Conservation (phyloP, 1,140 invertebrate genomes). For the Bombus confusus region DNA sequence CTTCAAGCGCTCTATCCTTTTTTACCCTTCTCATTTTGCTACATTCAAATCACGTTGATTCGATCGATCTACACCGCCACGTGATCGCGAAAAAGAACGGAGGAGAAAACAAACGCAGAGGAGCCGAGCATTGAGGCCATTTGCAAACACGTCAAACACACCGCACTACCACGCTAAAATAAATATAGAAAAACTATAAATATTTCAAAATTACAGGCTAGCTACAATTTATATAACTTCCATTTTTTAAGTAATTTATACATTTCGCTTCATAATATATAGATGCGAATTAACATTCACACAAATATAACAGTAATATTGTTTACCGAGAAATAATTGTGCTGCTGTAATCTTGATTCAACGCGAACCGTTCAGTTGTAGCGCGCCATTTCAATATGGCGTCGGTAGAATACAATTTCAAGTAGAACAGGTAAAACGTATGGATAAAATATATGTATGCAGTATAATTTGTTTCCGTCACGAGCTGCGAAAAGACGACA, state of each 20-base stretch:
- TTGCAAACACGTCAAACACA: background rate
- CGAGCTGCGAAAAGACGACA: background rate
- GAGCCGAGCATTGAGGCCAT: background rate
- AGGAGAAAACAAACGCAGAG: background rate
- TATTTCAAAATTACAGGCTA: too few relatives aligned
- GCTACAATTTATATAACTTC: background rate
- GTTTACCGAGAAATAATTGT: background rate
- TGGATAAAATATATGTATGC: background rate
- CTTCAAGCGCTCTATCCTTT: background rate
- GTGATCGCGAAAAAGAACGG: background rate
- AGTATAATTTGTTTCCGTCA: background rate
- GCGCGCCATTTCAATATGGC: constrained; percentile 36
- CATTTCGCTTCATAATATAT: too few relatives aligned
- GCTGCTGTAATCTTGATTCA: background rate
- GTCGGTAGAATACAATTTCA: background rate
- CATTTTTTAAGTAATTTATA: background rate
- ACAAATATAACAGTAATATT: background rate
- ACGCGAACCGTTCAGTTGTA: background rate
- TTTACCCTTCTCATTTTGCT: background rate
- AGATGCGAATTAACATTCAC: background rate
- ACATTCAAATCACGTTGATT: background rate
- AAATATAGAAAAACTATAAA: background rate
- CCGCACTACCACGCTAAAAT: background rate
- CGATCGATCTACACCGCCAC: constrained; percentile 3
- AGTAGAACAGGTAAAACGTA: background rate